Conservation (phyloP, 2,113 vertebrate species). For the Chunga burmeisteri region DNA sequence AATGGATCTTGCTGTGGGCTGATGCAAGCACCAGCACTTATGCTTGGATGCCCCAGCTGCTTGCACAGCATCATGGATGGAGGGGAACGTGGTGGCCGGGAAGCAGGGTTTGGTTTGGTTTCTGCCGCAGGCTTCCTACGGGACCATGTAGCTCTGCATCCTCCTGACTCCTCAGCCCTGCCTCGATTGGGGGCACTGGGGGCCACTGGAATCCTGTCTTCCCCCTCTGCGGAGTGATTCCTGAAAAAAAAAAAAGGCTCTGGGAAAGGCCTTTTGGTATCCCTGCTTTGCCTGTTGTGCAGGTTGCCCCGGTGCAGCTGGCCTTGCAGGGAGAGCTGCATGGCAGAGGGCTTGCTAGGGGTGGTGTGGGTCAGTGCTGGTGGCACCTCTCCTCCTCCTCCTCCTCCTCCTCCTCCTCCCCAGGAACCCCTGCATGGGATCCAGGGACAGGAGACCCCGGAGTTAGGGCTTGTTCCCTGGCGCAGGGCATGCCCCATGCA, state of each 20-base stretch:
- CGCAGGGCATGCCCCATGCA: not conserved
- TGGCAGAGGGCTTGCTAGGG: not conserved
- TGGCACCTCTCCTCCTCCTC: not conserved
- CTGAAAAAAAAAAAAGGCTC: not conserved
- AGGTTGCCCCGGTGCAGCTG: not conserved
- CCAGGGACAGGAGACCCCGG: not conserved
- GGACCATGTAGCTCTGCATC: not conserved
- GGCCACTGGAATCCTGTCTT: not conserved
- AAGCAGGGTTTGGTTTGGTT: not conserved
- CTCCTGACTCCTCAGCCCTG: not conserved
- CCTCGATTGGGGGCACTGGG: no score
- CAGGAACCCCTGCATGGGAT: fast-evolving
- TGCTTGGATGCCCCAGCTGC: not conserved
- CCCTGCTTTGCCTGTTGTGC: fast-evolving
- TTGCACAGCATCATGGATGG: fast-evolving
- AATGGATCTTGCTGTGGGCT: not conserved
- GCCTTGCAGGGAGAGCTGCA: not conserved
- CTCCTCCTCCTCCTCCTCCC: no score
- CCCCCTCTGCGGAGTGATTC: not conserved
- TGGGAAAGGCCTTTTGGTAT: not conserved
- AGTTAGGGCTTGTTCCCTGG: not conserved
- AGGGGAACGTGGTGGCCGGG: not conserved
- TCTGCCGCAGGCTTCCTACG: not conserved
- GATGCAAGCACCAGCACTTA: not conserved
- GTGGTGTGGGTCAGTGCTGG: not conserved